Base-by-base conservation (phyloP, 2,888 invertebrate species). In the Cephus runcator region DNA sequence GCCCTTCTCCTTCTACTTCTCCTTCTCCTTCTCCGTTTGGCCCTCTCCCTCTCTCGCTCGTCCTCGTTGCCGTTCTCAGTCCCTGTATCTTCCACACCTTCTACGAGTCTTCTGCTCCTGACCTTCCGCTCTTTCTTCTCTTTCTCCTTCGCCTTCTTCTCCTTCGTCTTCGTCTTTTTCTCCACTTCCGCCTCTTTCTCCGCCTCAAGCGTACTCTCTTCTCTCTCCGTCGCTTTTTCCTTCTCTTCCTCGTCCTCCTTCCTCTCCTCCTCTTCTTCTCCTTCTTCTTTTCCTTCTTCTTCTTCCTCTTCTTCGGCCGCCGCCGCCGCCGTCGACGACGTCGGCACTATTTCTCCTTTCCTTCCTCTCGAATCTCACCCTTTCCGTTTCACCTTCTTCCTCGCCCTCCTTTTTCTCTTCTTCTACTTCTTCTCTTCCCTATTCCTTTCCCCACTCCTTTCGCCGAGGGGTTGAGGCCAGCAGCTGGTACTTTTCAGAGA, bases 371-470 rank as follows among this genome's bases (percentile, higher is more conserved):
- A 75, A 75, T 75, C 81, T 69, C 76, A 71, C 79, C 80, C 81
- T 78, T 76, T 73, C 83, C 83, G 77, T 75, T 77, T 69, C 75
- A 80, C 79, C 83, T 85, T 80, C 85, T 81, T 83, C 83, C 79
- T 84, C 82, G 84, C 83, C 85, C 80, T 83, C 81, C 81, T 84
- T 84, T 81, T 83, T 81, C 81, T 77, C 85, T 81, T 83, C 79
- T 80, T 78, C 83, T 83, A 77, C 81, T 82, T 82, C 79, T 85
- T 83, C 83, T 86, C 83, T 87, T 88, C 85, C 89, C 90, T 91
- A 90, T 90, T 90, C 89, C 83, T 87, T 85, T 86, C 86, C 87
- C 87, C 88, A 85, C 81, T 87, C 87, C 85, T 90, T 90, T 87
- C 91, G 87, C 87, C 88, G 86, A 85, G 87, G 89, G 85, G 83